Conservation (phyloP, 2,797 vertebrate species). For the Odontamblyopus rebecca region DNA sequence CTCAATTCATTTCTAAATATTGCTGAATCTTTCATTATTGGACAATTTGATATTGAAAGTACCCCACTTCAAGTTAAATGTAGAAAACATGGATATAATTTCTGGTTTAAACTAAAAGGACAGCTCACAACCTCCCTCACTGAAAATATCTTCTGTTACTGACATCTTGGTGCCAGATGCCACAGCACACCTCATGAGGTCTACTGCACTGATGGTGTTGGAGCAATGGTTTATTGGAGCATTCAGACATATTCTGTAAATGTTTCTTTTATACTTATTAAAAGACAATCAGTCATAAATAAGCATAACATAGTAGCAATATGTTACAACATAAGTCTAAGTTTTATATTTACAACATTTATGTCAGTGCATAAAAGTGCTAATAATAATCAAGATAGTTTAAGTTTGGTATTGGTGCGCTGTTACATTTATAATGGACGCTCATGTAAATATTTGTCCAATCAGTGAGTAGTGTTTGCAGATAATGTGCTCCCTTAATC, state of each 20-base stretch:
- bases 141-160: constrained; percentile 13
- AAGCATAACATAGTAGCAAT: background rate
- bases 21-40: no score
- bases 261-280: background rate
- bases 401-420: constrained; percentile 8
- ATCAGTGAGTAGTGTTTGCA: constrained; percentile 15
- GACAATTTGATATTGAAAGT: background rate
- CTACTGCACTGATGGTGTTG: background rate
- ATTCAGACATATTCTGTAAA: background rate
- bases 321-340: no score
- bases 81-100: background rate
- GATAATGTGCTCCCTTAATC: constrained; percentile 29
- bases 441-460: constrained; percentile 33
- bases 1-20: no score
- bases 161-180: constrained; percentile 18
- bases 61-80: background rate
- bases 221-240: background rate
- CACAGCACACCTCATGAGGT: constrained; percentile 3
- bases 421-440: background rate
- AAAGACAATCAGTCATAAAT: no score
- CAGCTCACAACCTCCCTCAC: background rate
- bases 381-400: background rate
- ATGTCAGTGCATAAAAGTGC: no score
- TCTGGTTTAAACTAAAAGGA: background rate
- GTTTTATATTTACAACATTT: no score